Evolutionary conservation across 53 echinoderm and acorn worm species (phyloP).

Genomic region (Luidia sarsii): DNA sequence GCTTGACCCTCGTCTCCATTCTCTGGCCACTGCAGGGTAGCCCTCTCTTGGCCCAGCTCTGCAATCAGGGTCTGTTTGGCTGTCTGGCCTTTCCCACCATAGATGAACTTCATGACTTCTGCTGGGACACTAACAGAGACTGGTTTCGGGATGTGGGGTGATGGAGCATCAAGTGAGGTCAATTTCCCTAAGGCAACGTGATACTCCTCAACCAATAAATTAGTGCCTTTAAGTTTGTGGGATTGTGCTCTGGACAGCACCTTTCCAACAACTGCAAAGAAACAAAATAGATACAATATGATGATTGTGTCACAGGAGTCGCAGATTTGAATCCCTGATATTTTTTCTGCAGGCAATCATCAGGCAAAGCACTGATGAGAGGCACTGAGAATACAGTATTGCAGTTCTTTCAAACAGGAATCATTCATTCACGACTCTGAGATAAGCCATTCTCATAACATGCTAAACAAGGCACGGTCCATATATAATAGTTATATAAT

Average conservation of each 20-base stretch:
- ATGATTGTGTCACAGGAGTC: no score
- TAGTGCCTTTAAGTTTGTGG: conserved; percentile 11
- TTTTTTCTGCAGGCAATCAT: no score
- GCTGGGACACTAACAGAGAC: background rate
- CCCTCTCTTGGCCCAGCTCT: conserved; percentile 6
- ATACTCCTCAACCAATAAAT: conserved; percentile 20
- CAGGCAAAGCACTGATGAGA: no score
- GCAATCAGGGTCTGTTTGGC: background rate
- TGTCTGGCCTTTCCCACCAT: background rate
- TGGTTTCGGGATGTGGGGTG: conserved; percentile 36
- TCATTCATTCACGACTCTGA: no score
- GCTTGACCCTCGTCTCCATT: background rate
- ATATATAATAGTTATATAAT: no score
- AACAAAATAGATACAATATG: background rate
- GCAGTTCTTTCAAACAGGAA: no score
- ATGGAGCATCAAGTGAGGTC: conserved; percentile 29
- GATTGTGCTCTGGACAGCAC: conserved; percentile 5
- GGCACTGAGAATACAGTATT: no score
- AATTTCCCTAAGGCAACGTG: conserved; percentile 39
- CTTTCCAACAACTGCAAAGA: conserved; percentile 13
- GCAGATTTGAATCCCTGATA: no score
- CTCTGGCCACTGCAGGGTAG: conserved; percentile 29
- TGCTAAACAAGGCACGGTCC: no score
- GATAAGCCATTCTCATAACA: no score
- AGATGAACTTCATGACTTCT: conserved; percentile 20